Base-by-base conservation (phyloP, 2,797 vertebrate species). In the Rousettus madagascariensis region DNA sequence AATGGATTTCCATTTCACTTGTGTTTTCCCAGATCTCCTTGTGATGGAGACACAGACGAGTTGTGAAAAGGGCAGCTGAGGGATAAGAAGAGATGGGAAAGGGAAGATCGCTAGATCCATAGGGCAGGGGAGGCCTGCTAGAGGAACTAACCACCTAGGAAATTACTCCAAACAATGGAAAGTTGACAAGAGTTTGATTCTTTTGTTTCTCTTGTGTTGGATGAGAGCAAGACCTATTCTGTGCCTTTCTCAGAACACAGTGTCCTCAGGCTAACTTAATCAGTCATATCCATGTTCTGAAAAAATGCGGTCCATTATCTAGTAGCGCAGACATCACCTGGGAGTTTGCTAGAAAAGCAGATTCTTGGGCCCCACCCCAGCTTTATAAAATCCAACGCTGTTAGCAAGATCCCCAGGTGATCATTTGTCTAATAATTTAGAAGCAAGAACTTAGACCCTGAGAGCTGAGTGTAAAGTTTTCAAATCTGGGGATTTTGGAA, bases 391-490 rank as follows among this genome's bases (percentile, higher is more conserved):
- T 79, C 61, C 49, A 43, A 12, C 57, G 79, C 46, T 77, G 3
- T 46, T 90, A 93, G 78, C n/a, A 86, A 55, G 74, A 53, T 89
- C 49, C 26, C 30, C 13, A n/a, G 65, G 69, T 68, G 11, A 86
- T 87, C 5, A 22, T 91, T 41, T 68, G 26, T 86, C 89, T 90
- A 84, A 82, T 78, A 46, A 16, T 65, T 94, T 71, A 94, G 61
- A 92, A 94, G 19, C 65, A 77, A 74, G 38, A 36, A 82, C 19
- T 94, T 92, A 53, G 43, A 84, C n/a, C 38, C 43, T 78, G 19
- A 91, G 57, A 91, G 24, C 28, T 43, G 28, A 92, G 33, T 88
- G 24, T 63, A 86, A 90, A 75, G 91, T 88, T 94, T 92, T 84
- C 59, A 88, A 74, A 71, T 85, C 46, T 38, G 26, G 33, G n/a